Base-by-base conservation (phyloP, 1,140 invertebrate species). In the Drosophila paulistorum region DNA sequence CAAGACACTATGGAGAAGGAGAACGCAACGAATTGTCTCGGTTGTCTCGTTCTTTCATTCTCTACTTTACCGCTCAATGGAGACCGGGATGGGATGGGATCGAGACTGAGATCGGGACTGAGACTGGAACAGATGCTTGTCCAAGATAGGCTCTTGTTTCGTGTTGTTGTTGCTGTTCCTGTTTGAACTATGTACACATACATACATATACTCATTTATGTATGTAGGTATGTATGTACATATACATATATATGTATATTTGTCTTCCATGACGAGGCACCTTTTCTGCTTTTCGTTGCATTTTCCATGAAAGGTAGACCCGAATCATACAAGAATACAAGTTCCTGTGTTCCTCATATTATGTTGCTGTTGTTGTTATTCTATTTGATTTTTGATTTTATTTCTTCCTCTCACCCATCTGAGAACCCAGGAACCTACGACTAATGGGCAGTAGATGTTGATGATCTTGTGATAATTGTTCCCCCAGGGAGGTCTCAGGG, bases 321-420 rank as follows among this genome's bases (percentile, higher is more conserved):
- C 37, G 11, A 39, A 51, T 10, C 9, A 30, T 30, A 30, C 30
- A 51, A 11, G 45, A 23, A 51, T 51, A 51, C 45, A 51, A 86
- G 83, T 86, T 86, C 79, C 83, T 87, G 73, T 86, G 84, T 86
- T 87, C 37, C 23, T 71, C 30, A 58, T 59, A 73, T 61, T 65
- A 62, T 51, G 61, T 35, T 26, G 55, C 30, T 30, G 30, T 30
- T 30, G 30, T 80, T 39, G 42, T 51, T 26, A 35, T 42, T 70
- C 7, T 77, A 67, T 77, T 76, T 76, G 74, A 75, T 76, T 76
- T 74, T 39, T 55, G 45, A 61, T 55, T 63, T 60, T 61, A 30
- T 68, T 45, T 55, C 42, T 63, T 79, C 57, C 65, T 79, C 65
- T 39, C 37, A 39, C 37, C 11, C 11, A 13, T 10, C 30, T 30